A percentile compares a stretch with the other conserved stretches of the same genome.
Evolutionary conservation across 92 coral and sea anemone genomes (phyloP).

Genomic region (Porites evermanni): DNA sequence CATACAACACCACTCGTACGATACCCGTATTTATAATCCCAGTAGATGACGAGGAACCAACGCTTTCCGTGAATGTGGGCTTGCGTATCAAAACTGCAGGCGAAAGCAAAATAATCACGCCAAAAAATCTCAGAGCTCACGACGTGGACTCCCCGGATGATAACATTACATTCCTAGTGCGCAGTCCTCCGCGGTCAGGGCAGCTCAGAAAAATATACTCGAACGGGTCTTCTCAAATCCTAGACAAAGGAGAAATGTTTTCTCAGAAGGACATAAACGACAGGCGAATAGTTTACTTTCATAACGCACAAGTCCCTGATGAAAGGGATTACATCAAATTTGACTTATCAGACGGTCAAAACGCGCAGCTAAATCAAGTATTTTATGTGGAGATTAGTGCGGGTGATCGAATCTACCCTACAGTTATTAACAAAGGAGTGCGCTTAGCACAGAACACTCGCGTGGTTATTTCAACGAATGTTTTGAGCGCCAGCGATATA

Average conservation of each 20-base stretch:
- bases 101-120: conserved; percentile 84
- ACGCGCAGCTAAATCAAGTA: conserved; percentile 79
- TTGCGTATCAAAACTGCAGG: conserved; percentile 70
- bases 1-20: conserved; percentile 78
- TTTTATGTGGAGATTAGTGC: conserved; percentile 81
- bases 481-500: conserved; percentile 84
- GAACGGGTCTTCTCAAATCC: conserved; percentile 67
- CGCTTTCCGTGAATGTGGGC: conserved; percentile 81
- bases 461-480: conserved; percentile 79
- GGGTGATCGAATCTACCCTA: conserved; percentile 79
- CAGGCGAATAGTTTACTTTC: conserved; percentile 80
- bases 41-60: conserved; percentile 93
- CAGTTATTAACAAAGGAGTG: conserved; percentile 87
- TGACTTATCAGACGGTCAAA: conserved; percentile 90
- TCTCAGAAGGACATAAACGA: conserved; percentile 75
- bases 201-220: conserved; percentile 62
- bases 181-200: conserved; percentile 80
- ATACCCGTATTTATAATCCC: conserved; percentile 73
- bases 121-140: conserved; percentile 73
- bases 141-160: conserved; percentile 91
- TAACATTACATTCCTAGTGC: conserved; percentile 78
- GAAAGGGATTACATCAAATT: conserved; percentile 80
- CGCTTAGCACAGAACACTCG: conserved; percentile 76
- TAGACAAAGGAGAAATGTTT: conserved; percentile 66
- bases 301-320: conserved; percentile 55